Evolutionary conservation across 2,113 vertebrate species (phyloP).

Genomic region (Oncorhynchus clarkii): DNA sequence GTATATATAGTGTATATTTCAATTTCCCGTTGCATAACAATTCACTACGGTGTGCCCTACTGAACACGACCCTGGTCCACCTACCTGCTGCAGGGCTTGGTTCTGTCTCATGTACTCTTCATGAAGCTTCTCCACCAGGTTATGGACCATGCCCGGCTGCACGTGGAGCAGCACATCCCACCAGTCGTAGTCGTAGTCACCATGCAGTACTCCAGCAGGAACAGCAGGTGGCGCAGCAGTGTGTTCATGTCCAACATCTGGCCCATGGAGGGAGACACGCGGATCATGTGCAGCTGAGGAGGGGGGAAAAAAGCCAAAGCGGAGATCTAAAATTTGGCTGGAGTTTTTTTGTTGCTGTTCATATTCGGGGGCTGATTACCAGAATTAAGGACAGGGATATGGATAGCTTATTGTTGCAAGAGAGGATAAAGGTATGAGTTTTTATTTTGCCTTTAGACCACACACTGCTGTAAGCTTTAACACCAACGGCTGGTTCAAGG

Average conservation of each 20-base stretch:
- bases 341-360: too few relatives aligned
- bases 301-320: neutral
- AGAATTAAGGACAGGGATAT: too few relatives aligned
- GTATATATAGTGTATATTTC: too few relatives aligned
- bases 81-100: constrained; percentile 92
- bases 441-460: too few relatives aligned
- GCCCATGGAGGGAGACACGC: constrained; percentile 95
- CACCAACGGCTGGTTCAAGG: too few relatives aligned
- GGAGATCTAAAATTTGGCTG: too few relatives aligned
- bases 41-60: neutral
- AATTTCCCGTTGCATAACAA: too few relatives aligned
- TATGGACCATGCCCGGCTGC: constrained; percentile 93
- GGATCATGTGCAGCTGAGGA: constrained; percentile 88
- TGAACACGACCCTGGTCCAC: neutral
- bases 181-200: constrained; percentile 96
- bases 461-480: too few relatives aligned
- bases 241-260: constrained; percentile 92
- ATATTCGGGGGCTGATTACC: too few relatives aligned
- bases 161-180: constrained; percentile 97
- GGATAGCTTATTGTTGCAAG: too few relatives aligned
- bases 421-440: too few relatives aligned
- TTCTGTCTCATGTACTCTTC: constrained; percentile 97
- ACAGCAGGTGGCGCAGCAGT: constrained; percentile 90
- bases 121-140: constrained; percentile 92
- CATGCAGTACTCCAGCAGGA: constrained; percentile 98